Percentiles rank a stretch among this genome's conserved stretches.
phyloP scores from a whole-genome alignment of 2,888 invertebrate genomes.

The Eurois occulta region DNA sequence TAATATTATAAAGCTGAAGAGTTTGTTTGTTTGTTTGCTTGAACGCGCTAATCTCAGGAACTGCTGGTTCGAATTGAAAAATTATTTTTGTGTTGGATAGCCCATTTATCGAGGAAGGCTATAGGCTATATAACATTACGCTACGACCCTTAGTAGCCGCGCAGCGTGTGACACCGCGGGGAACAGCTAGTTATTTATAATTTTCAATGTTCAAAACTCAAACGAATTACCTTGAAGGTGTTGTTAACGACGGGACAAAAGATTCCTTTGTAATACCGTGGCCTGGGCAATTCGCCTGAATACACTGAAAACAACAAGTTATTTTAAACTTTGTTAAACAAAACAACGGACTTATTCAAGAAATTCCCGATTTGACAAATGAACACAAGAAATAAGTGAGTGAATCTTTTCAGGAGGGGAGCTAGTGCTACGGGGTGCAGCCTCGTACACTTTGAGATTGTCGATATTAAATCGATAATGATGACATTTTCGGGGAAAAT shows the following conservation, averaged over 20 bases:
- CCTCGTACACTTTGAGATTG: background rate
- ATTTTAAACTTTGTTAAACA: background rate
- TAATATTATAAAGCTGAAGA: no score
- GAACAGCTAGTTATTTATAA: no score
- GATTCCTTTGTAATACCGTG: slow-evolving; percentile 95
- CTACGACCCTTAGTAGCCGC: no score
- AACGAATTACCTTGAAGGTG: slow-evolving; percentile 92
- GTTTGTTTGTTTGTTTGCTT: no score
- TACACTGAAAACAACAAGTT: slow-evolving; percentile 70
- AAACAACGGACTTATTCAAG: background rate
- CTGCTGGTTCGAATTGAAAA: no score
- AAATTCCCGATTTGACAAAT: background rate
- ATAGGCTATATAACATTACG: no score
- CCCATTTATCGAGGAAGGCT: no score
- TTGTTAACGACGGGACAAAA: slow-evolving; percentile 96
- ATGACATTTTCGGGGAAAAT: background rate
- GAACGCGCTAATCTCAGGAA: no score
- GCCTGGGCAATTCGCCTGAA: slow-evolving; percentile 91
- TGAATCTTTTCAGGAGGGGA: background rate
- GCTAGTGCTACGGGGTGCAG: slow-evolving; percentile 26
- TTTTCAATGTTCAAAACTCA: no score
- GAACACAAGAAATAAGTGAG: background rate
- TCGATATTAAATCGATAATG: background rate
- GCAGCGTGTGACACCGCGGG: no score
- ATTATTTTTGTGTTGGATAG: no score